Percentiles rank a stretch among this genome's conserved stretches.
Conservation (phyloP, 2,888 invertebrate species). For the Andrena minutula region DNA sequence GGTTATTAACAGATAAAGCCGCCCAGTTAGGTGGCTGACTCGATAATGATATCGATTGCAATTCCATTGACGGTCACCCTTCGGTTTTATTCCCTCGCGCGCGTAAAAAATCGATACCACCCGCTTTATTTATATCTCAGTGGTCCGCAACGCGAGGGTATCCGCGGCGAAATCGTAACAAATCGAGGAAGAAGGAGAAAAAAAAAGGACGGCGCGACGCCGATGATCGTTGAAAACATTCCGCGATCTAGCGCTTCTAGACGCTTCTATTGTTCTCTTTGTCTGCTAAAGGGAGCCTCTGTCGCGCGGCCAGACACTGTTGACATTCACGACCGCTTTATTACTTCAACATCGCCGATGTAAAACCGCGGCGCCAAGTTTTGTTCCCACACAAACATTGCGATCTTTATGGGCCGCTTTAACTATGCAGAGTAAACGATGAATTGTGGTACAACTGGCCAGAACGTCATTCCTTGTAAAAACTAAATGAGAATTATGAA, state of each 20-base stretch:
- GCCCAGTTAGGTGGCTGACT: slow-evolving; percentile 49
- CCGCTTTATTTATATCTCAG: slow-evolving; percentile 72
- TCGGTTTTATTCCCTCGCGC: slow-evolving; percentile 62
- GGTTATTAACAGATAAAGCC: slow-evolving; percentile 45
- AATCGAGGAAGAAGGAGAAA: background rate
- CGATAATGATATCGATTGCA: slow-evolving; percentile 73
- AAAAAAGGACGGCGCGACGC: background rate
- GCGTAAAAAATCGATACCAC: slow-evolving; percentile 72
- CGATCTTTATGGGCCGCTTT: background rate
- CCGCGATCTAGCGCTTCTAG: slow-evolving; percentile 29
- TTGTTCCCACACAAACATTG: slow-evolving; percentile 10
- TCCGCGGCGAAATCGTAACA: slow-evolving; percentile 31
- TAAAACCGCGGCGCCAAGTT: slow-evolving; percentile 53
- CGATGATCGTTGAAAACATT: slow-evolving; percentile 11
- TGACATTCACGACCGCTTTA: slow-evolving; percentile 58
- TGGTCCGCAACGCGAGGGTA: slow-evolving; percentile 26
- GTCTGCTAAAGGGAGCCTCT: slow-evolving; percentile 36
- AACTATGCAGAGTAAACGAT: background rate
- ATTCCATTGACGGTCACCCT: slow-evolving; percentile 72
- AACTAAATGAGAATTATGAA: too few relatives aligned
- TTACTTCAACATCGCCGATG: slow-evolving; percentile 40
- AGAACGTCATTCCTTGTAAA: too few relatives aligned
- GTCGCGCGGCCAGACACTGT: slow-evolving; percentile 36
- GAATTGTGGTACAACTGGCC: too few relatives aligned
- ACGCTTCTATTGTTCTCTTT: slow-evolving; percentile 7